Base-by-base conservation (phyloP, 2,888 invertebrate species). In the Dynastes maya region DNA sequence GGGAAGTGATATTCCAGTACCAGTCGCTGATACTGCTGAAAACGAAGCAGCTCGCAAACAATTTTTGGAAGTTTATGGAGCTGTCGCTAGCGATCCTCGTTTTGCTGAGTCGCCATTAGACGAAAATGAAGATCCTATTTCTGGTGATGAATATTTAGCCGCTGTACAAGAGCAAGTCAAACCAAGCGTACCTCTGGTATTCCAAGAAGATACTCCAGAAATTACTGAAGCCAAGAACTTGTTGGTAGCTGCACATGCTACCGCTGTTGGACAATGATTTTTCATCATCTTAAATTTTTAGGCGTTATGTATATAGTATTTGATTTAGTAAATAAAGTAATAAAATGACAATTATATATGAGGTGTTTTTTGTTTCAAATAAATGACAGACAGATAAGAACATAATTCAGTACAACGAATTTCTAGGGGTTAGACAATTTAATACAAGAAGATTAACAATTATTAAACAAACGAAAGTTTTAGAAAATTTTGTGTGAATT, bases 121-220 rank as follows among this genome's bases (percentile, higher is more conserved):
- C 45, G 55, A 76, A 11, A 37, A 53, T 2, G 76, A 76, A 65
- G 37, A 53, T 16, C 76, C 76, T 5, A 76, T 76, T 16, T 55
- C 65, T 11, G 29, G 49, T 5, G 51, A 16, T 4, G 76, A 65
- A 55, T 76, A 65, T 51, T 16, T 76, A 13, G 37, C 53, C 37
- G 67, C 64, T 5, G 22, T 76, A 5, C 63, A 67, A 9, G 67
- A 67, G 22, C 76, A 65, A 53, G 6, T 76, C 1, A 22, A 53
- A 11, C 76, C 76, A 6, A 76, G 67, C 32, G 72, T 61, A 6
- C 72, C 72, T 22, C 61, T 74, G 45, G 72, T 74, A 0, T 61
- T 70, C 45, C 70, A 77, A 61, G 51, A 27, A 49, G 81, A 81
- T 29, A 81, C 81, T 3, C 77, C 72, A 0, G 81, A 81, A 64